These are phyloP conservation scores for Cephus cinctus DNA, from an alignment of 1,140 invertebrate genomes.

Conservation along the genomic window DNA sequence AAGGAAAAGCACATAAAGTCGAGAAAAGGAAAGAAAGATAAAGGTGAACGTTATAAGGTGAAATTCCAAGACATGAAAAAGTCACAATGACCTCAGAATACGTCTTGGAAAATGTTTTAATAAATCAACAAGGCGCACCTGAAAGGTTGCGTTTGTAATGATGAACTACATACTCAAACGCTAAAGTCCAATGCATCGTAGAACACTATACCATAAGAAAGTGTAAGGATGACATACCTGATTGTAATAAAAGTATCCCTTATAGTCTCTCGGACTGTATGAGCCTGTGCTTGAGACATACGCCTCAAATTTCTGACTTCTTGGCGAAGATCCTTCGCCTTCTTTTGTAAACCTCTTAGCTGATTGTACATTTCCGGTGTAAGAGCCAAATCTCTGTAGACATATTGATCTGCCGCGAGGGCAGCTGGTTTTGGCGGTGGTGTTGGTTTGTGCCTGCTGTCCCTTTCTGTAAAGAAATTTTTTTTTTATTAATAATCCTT, in stretches of 20 bases:
- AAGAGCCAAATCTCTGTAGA: slow-evolving; percentile 65
- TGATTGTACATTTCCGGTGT: slow-evolving; percentile 87
- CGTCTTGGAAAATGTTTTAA: no score
- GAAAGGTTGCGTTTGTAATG: no score
- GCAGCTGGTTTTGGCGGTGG: slow-evolving; percentile 82
- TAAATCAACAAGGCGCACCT: no score
- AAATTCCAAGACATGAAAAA: no score
- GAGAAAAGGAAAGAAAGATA: no score
- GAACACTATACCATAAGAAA: no score
- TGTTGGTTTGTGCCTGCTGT: slow-evolving; percentile 79
- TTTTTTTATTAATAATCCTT: no score
- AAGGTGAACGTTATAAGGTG: no score
- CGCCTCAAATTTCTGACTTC: slow-evolving; percentile 86
- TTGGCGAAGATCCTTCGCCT: slow-evolving; percentile 83
- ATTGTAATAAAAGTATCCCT: slow-evolving; percentile 86
- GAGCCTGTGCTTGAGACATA: slow-evolving; percentile 87
- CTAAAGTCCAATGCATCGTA: no score
- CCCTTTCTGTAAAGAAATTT: slow-evolving; percentile 74
- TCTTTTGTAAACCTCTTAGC: slow-evolving; percentile 79
- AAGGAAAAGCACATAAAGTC: background rate
- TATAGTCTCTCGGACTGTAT: slow-evolving; percentile 87
- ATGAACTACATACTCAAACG: no score
- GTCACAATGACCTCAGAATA: no score
- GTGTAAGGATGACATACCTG: no score
- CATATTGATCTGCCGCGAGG: slow-evolving; percentile 67